phyloP scores from a whole-genome alignment of 2,888 invertebrate species.

The Cephus pulcher region DNA sequence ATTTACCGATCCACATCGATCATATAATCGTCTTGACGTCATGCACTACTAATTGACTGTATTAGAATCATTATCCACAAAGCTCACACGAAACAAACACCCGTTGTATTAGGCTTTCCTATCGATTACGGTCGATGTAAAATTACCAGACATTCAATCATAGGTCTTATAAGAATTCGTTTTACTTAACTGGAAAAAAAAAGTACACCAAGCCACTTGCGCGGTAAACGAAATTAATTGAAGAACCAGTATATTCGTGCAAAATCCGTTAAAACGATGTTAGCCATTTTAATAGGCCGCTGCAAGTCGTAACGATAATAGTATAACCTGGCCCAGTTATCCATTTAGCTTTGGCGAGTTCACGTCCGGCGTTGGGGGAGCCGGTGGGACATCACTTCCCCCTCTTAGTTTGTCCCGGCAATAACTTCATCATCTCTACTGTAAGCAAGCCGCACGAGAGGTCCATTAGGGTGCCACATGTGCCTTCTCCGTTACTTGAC shows the following conservation, averaged over 20 bases:
- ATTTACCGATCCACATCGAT: background rate
- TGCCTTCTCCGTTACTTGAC: background rate
- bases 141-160: background rate
- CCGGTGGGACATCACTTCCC: conserved; percentile 14
- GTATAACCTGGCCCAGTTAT: conserved; percentile 54
- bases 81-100: background rate
- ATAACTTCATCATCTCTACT: conserved; percentile 17
- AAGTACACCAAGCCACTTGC: no score
- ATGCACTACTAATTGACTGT: background rate
- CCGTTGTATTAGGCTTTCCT: background rate
- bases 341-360: conserved; percentile 43
- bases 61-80: background rate
- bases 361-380: background rate
- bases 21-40: background rate
- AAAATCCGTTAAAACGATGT: background rate
- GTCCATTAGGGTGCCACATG: background rate
- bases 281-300: conserved; percentile 24
- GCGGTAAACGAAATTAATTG: background rate
- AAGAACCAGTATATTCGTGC: background rate
- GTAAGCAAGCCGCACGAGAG: background rate
- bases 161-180: background rate
- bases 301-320: conserved; percentile 45
- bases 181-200: background rate
- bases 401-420: conserved; percentile 9
- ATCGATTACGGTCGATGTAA: background rate